Conservation (phyloP, 2,113 vertebrate genomes). For the Marmota monax region DNA sequence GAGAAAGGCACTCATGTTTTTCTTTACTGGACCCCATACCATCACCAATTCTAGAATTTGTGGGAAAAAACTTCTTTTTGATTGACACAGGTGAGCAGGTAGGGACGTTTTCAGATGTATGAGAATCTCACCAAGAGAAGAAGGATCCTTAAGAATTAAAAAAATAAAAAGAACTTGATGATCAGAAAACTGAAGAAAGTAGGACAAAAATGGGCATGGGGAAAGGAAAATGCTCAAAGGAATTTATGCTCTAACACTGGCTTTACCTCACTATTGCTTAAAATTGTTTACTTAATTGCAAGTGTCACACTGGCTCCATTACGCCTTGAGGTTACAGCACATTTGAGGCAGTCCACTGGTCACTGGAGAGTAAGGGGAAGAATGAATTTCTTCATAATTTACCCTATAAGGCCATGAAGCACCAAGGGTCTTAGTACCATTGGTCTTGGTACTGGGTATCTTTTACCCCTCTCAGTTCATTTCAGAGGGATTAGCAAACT, state of each 20-base stretch:
- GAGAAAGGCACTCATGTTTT: background rate
- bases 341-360: background rate
- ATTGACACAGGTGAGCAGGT: background rate
- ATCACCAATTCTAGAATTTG: background rate
- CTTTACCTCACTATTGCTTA: background rate
- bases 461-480: background rate
- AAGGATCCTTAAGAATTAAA: background rate
- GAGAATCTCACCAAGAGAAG: background rate
- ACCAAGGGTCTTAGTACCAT: background rate
- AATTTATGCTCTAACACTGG: background rate
- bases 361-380: background rate
- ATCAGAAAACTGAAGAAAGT: slow-evolving; percentile 6
- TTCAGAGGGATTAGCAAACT: background rate
- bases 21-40: background rate
- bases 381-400: background rate
- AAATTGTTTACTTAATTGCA: background rate
- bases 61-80: background rate
- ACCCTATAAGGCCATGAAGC: background rate
- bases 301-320: background rate
- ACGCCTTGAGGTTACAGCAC: background rate
- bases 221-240: background rate
- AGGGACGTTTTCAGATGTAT: background rate
- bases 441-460: background rate
- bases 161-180: background rate
- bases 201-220: background rate